These are phyloP conservation scores for Eurois occulta DNA, from an alignment of 2,888 invertebrate species.

Conservation along the genomic window DNA sequence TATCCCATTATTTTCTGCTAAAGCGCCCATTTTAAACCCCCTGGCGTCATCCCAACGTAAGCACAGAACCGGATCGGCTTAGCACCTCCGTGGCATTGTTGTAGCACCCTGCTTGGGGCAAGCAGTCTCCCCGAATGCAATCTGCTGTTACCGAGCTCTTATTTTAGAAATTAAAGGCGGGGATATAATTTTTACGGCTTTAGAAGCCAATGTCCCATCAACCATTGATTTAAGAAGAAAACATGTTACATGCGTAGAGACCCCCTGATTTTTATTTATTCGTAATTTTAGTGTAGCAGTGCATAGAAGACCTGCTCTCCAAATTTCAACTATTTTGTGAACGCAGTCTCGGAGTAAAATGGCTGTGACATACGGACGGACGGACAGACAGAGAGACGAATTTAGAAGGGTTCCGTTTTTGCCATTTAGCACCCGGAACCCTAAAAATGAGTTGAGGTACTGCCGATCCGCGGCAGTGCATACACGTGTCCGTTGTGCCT, in stretches of 20 bases:
- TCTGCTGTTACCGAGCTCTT: too few species aligned
- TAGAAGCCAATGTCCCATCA: too few species aligned
- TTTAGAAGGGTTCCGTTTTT: not conserved
- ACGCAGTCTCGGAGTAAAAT: not conserved
- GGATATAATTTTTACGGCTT: too few species aligned
- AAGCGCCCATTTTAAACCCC: too few species aligned
- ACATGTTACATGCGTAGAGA: too few species aligned
- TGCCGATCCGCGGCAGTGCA: not conserved
- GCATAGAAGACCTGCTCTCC: not conserved
- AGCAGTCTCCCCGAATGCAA: too few species aligned
- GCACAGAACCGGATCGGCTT: not conserved
- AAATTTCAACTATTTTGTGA: not conserved
- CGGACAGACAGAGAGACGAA: not conserved
- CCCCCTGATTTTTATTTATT: too few species aligned
- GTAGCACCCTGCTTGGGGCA: not conserved
- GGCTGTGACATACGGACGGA: not conserved
- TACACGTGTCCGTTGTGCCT: slow-evolving; percentile 10
- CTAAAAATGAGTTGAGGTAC: not conserved
- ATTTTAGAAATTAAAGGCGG: too few species aligned
- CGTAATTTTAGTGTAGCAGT: too few species aligned
- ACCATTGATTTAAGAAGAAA: too few species aligned
- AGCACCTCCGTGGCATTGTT: not conserved
- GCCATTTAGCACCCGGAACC: too few species aligned
- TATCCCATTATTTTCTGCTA: too few species aligned
- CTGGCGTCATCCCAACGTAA: not conserved